These are phyloP conservation scores for Nysson spinosus DNA, from an alignment of 2,888 invertebrate genomes.

Conservation along the genomic window DNA sequence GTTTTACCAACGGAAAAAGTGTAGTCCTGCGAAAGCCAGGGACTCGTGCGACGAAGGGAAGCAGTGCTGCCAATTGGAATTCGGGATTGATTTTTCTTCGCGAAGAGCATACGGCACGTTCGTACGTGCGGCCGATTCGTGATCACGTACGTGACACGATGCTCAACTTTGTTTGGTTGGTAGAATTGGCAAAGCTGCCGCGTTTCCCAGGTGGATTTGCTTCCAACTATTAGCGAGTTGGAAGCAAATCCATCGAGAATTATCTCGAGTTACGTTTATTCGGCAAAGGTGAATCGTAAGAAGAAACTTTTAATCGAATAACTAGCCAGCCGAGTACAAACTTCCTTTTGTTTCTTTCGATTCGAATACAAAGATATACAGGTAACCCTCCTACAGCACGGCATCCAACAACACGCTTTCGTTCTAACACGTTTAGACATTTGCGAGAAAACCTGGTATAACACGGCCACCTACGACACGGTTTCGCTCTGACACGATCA, in stretches of 20 bases:
- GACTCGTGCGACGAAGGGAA: too few species aligned
- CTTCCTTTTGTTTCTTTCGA: too few species aligned
- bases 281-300: constrained; percentile 12
- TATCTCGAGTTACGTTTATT: too few species aligned
- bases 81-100: constrained; percentile 23
- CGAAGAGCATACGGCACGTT: constrained; percentile 13
- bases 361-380: too few species aligned
- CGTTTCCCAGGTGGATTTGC: constrained; percentile 17
- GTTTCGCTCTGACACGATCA: too few species aligned
- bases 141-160: constrained; percentile 53
- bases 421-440: too few species aligned
- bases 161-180: constrained; percentile 28
- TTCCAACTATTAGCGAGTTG: constrained; percentile 44
- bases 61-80: constrained; percentile 41
- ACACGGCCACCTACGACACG: too few species aligned
- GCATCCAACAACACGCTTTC: too few species aligned
- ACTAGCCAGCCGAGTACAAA: background rate
- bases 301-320: constrained; percentile 25
- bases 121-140: constrained; percentile 48
- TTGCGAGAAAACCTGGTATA: too few species aligned
- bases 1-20: constrained; percentile 10
- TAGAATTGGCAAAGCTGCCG: constrained; percentile 16
- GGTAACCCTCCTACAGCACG: too few species aligned
- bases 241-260: too few species aligned
- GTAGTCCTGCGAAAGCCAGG: constrained; percentile 14